Conservation (phyloP, 2,888 invertebrate genomes). For the Camptogramma bilineatum region DNA sequence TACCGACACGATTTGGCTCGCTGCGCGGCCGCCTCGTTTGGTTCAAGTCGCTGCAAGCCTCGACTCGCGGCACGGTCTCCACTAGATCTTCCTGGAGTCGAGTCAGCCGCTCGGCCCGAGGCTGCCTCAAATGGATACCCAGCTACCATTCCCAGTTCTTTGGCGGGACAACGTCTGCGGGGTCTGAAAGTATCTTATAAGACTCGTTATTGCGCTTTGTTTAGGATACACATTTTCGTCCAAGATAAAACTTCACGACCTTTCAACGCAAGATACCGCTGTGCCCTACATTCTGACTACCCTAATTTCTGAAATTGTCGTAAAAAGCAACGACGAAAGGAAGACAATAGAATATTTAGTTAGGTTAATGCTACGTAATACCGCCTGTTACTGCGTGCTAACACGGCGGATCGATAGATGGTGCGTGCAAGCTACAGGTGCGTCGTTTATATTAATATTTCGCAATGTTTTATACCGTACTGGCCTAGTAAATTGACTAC, state of each 20-base stretch:
- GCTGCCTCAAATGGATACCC: too few relatives aligned
- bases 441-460: background rate
- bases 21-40: too few relatives aligned
- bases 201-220: too few relatives aligned
- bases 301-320: conserved; percentile 11
- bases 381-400: conserved; percentile 30
- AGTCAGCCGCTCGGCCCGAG: too few relatives aligned
- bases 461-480: background rate
- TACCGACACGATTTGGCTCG: too few relatives aligned
- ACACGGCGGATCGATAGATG: conserved; percentile 35
- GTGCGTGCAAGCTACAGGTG: conserved; percentile 40
- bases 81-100: too few relatives aligned
- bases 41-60: too few relatives aligned
- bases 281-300: conserved; percentile 18
- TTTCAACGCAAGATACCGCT: conserved; percentile 3
- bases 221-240: background rate
- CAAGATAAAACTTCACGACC: background rate
- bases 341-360: conserved; percentile 27
- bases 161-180: too few relatives aligned
- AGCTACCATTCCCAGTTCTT: too few relatives aligned
- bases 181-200: too few relatives aligned
- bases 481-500: background rate
- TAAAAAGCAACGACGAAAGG: conserved; percentile 25
- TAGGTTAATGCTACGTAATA: conserved; percentile 36
- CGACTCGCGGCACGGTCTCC: too few relatives aligned